Base-by-base conservation (phyloP, 1,140 invertebrate genomes). In the Brachionus koreanus region DNA sequence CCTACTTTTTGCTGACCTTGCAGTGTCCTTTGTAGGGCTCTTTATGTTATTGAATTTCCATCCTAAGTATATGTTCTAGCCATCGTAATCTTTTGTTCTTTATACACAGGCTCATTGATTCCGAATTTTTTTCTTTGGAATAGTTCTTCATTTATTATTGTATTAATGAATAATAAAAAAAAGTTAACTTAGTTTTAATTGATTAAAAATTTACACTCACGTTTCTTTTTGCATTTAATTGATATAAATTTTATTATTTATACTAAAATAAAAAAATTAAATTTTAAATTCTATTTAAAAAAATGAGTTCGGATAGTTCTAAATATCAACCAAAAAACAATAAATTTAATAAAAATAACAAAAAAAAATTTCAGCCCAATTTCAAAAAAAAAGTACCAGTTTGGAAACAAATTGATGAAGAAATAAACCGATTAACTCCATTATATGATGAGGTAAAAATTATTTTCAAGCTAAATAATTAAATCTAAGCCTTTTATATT, bases 371-470 rank as follows among this genome's bases (percentile, higher is more conserved):
- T 79, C 16, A 61, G 23, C 61, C 76, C 13, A 57, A 79, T 19
- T 65, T 61, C 19, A 79, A 57, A 65, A 79, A 79, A 79, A 79
- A 65, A 79, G 23, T 82, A 43, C 79, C 75, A 16, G 37, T 33
- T 42, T 81, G 75, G 79, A 82, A 83, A 72, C 57, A 72, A 61
- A 65, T 79, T 10, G 77, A 83, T 43, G 12, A 63, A 61, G 77
- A 83, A 72, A 83, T 83, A 33, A 52, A 72, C 19, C 83, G 72
- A 67, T 23, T 83, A 37, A 35, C n/a, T n/a, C 65, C 61, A 29
- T 37, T 82, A 82, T 83, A 83, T 72, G 76, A 83, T 9, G 39
- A 83, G 7, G 83, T 83, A 67, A 25, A 57, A 2, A 81, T 39
- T 76, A 81, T 72, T 84, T 69, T 29, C 3, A 29, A 29, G 29